phyloP scores from a whole-genome alignment of 2,888 invertebrate species.

The Phortica okadai region DNA sequence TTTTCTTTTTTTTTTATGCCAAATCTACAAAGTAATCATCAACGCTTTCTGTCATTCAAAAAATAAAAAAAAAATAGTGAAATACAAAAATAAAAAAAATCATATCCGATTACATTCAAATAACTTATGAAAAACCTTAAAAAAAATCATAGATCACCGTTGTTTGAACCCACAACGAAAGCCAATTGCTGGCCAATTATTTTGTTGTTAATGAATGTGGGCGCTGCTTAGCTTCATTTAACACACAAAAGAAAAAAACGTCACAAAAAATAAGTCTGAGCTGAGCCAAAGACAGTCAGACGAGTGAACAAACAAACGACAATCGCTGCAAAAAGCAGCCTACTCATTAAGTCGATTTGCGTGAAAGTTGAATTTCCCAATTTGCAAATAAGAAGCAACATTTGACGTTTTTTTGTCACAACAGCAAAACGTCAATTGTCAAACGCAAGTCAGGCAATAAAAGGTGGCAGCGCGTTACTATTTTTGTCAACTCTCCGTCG shows the following conservation, averaged over 20 bases:
- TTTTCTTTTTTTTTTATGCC: neutral
- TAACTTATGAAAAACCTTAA: neutral
- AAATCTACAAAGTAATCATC: no score
- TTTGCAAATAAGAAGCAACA: conserved; percentile 57
- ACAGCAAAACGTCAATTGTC: conserved; percentile 35
- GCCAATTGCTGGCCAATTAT: conserved; percentile 60
- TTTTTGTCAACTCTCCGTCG: conserved; percentile 57
- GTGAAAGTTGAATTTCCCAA: conserved; percentile 70
- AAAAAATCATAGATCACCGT: conserved; percentile 63
- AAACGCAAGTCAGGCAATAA: conserved; percentile 55
- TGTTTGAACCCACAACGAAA: conserved; percentile 31
- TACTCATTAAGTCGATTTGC: conserved; percentile 40
- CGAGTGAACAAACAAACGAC: neutral
- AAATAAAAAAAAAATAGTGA: no score
- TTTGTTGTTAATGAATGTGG: conserved; percentile 67
- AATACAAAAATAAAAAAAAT: neutral
- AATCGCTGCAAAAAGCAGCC: conserved; percentile 53
- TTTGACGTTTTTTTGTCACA: conserved; percentile 66
- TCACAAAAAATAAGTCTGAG: neutral
- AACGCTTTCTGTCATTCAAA: no score
- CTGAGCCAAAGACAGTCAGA: neutral
- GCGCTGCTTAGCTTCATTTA: conserved; percentile 47
- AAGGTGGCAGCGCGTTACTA: conserved; percentile 67
- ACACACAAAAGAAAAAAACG: conserved; percentile 37
- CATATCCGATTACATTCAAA: conserved; percentile 15